Evolutionary conservation across 2,888 invertebrate genomes (phyloP).

Genomic region (Andrena praecox): DNA sequence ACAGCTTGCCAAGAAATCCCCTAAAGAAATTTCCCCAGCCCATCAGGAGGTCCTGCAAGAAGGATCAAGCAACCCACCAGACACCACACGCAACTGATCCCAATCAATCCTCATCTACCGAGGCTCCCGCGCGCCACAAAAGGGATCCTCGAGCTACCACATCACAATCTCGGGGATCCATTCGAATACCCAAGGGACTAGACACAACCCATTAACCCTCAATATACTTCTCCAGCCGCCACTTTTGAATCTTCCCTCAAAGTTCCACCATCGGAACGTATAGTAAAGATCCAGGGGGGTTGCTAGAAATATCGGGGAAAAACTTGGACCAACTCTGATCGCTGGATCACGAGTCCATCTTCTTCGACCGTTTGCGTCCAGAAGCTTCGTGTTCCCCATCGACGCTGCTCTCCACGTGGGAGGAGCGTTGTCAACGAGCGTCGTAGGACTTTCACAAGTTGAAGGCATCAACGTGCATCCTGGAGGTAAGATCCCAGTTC

Average conservation of each 20-base stretch:
- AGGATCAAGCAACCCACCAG: constrained; percentile 9
- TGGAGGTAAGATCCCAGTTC: constrained; percentile 61
- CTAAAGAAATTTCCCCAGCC: too few species aligned
- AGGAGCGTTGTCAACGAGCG: constrained; percentile 1
- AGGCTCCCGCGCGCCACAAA: background rate
- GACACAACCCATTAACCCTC: too few species aligned
- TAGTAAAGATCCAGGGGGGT: background rate
- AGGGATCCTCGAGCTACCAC: background rate
- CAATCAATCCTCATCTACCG: constrained; percentile 22
- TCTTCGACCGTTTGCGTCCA: background rate
- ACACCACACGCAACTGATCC: background rate
- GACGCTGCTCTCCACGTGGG: constrained; percentile 50
- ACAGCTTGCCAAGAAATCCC: background rate
- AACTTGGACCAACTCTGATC: too few species aligned
- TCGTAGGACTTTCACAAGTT: background rate
- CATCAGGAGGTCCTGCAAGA: background rate
- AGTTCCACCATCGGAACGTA: constrained; percentile 13
- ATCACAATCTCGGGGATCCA: background rate
- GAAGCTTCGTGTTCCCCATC: background rate
- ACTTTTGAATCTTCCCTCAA: constrained; percentile 5
- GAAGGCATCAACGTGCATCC: constrained; percentile 43
- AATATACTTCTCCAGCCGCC: too few species aligned
- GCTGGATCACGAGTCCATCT: too few species aligned
- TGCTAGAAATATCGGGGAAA: background rate
- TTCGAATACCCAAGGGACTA: background rate